phyloP scores from a whole-genome alignment of 2,888 invertebrate species.

The Cabera pusaria region DNA sequence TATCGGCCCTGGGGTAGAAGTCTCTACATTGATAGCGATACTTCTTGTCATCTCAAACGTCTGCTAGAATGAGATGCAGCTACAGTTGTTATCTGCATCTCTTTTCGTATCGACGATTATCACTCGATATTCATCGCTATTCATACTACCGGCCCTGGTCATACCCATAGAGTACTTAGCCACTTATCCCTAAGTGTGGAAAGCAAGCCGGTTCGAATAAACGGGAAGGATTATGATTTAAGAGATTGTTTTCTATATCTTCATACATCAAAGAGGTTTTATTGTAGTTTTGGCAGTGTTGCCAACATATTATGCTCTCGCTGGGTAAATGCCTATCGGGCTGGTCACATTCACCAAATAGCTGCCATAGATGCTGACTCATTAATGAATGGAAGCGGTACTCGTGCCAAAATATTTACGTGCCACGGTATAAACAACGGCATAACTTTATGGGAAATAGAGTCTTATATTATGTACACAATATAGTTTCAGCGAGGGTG shows the following conservation, averaged over 20 bases:
- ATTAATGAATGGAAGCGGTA: slow-evolving; percentile 41
- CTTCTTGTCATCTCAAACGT: too few species aligned
- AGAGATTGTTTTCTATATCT: slow-evolving; percentile 3
- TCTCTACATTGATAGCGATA: too few species aligned
- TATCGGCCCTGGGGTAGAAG: too few species aligned
- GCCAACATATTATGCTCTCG: slow-evolving; percentile 41
- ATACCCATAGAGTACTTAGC: too few species aligned
- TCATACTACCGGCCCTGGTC: too few species aligned
- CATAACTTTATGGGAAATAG: slow-evolving; percentile 22
- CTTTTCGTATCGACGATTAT: too few species aligned
- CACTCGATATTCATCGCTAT: too few species aligned
- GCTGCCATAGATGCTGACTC: slow-evolving; percentile 38
- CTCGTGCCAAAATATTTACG: slow-evolving; percentile 45
- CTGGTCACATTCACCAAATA: slow-evolving; percentile 33
- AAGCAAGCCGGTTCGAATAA: too few species aligned
- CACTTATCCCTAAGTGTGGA: too few species aligned
- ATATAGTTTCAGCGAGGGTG: slow-evolving; percentile 11
- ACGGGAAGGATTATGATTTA: slow-evolving; percentile 1
- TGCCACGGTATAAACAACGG: slow-evolving; percentile 27
- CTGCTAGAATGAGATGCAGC: too few species aligned
- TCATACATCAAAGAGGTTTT: slow-evolving; percentile 16
- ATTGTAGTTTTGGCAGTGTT: slow-evolving; percentile 40
- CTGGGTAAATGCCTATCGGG: slow-evolving; percentile 36
- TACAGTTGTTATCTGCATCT: too few species aligned
- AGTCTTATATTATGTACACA: slow-evolving; percentile 22